Conservation (phyloP, 2,888 invertebrate species). For the Synergus itoensis region DNA sequence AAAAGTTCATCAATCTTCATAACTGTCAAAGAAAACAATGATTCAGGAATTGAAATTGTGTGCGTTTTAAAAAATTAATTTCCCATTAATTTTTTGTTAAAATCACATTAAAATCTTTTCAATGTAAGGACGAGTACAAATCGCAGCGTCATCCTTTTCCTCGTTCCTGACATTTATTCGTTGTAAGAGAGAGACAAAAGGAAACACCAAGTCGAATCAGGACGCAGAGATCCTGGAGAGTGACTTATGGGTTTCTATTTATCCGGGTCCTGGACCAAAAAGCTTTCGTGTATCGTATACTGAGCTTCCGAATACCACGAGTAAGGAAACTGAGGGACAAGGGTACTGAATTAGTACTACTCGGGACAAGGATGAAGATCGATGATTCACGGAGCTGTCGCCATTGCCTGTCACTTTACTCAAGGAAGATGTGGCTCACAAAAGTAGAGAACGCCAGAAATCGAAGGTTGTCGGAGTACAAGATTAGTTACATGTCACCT, state of each 20-base stretch:
- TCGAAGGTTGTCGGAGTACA: not conserved
- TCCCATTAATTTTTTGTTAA: not conserved
- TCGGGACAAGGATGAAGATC: slow-evolving; percentile 72
- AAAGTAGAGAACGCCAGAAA: not conserved
- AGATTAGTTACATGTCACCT: not conserved
- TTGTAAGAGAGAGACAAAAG: slow-evolving; percentile 27
- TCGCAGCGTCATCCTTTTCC: slow-evolving; percentile 22
- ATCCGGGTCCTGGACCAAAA: slow-evolving; percentile 67
- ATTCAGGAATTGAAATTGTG: not conserved
- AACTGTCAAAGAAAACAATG: not conserved
- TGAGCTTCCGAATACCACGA: slow-evolving; percentile 50
- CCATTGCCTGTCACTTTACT: slow-evolving; percentile 25
- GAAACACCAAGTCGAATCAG: slow-evolving; percentile 41
- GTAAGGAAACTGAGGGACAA: slow-evolving; percentile 64
- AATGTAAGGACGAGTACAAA: slow-evolving; percentile 11
- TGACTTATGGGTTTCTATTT: slow-evolving; percentile 71
- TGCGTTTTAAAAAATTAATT: not conserved
- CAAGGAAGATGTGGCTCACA: slow-evolving; percentile 32
- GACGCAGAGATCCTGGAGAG: slow-evolving; percentile 54
- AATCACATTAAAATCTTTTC: not conserved
- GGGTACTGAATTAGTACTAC: slow-evolving; percentile 75
- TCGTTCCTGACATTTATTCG: slow-evolving; percentile 38
- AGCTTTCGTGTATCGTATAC: slow-evolving; percentile 52
- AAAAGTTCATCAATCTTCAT: not conserved
- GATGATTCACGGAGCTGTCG: slow-evolving; percentile 61